Evolutionary conservation across 35 echinoderm and acorn worm species (phyloP).

Genomic region (Anneissia japonica): DNA sequence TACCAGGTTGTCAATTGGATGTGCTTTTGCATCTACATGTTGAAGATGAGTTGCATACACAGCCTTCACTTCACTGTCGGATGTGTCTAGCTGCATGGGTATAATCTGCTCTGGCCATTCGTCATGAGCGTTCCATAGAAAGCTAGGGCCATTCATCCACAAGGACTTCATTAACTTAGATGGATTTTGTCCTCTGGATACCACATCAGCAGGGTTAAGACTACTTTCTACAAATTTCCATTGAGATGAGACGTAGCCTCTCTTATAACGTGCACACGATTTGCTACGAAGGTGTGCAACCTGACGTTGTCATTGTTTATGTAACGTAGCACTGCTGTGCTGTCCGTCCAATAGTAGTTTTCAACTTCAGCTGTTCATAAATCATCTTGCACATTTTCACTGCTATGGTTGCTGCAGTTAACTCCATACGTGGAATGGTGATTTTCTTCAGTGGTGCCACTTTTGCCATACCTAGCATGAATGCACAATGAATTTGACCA

Average conservation of each 20-base stretch:
- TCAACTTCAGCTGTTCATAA: neutral
- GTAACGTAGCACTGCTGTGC: neutral
- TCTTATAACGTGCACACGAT: neutral
- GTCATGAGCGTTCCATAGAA: neutral
- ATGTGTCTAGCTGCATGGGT: neutral
- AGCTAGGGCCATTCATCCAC: neutral
- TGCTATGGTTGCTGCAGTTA: neutral
- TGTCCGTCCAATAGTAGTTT: neutral
- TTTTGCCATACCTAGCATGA: conserved; percentile 6
- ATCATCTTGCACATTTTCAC: neutral
- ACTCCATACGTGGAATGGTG: neutral
- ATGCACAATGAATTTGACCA: neutral
- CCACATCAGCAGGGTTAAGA: no score
- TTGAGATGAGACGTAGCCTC: neutral
- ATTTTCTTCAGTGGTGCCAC: no score
- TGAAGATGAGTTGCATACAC: no score
- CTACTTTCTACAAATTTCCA: no score
- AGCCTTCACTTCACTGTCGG: no score
- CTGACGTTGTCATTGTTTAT: neutral
- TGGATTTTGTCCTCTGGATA: neutral
- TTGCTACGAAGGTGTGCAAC: neutral
- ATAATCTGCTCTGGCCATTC: neutral
- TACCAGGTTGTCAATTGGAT: no score
- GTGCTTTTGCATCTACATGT: no score
- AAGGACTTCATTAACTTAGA: neutral